Conservation (phyloP, 2,888 invertebrate genomes). For the Sialis fuliginosa region DNA sequence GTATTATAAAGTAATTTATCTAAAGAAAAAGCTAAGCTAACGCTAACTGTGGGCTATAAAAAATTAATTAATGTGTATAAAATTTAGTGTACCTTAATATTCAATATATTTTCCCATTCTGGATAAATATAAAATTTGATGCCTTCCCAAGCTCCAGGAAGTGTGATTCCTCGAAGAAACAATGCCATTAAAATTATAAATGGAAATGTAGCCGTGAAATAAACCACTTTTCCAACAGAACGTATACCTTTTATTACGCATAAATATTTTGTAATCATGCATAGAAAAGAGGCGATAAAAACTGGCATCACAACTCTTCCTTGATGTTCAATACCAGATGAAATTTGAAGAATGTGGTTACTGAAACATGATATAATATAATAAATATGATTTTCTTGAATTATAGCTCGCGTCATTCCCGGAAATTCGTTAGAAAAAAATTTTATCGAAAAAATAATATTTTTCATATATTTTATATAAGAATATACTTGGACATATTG, state of each 20-base stretch:
- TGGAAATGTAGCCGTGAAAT: constrained; percentile 75
- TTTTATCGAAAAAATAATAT: no score
- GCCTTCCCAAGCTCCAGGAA: constrained; percentile 63
- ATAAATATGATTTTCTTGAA: no score
- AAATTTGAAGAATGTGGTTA: constrained; percentile 58
- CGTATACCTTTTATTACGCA: constrained; percentile 78
- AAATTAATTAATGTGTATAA: no score
- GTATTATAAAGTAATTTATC: no score
- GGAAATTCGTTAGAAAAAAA: no score
- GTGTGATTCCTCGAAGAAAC: constrained; percentile 57
- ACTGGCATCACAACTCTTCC: constrained; percentile 70
- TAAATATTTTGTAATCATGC: constrained; percentile 67
- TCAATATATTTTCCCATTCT: constrained; percentile 55
- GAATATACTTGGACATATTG: no score
- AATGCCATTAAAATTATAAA: constrained; percentile 54
- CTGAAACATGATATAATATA: constrained; percentile 28
- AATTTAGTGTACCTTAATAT: constrained; percentile 40
- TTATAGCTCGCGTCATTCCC: no score
- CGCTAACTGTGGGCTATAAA: constrained; percentile 11
- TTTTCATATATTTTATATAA: no score
- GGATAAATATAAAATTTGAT: constrained; percentile 62
- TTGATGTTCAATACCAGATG: constrained; percentile 50
- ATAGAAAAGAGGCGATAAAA: constrained; percentile 51
- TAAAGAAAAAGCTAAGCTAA: constrained; percentile 8
- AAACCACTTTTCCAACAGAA: constrained; percentile 76